Percentiles rank a stretch among this genome's conserved stretches.
Evolutionary conservation across 2,888 invertebrate genomes (phyloP).

Genomic region (Lycophotia porphyrea): DNA sequence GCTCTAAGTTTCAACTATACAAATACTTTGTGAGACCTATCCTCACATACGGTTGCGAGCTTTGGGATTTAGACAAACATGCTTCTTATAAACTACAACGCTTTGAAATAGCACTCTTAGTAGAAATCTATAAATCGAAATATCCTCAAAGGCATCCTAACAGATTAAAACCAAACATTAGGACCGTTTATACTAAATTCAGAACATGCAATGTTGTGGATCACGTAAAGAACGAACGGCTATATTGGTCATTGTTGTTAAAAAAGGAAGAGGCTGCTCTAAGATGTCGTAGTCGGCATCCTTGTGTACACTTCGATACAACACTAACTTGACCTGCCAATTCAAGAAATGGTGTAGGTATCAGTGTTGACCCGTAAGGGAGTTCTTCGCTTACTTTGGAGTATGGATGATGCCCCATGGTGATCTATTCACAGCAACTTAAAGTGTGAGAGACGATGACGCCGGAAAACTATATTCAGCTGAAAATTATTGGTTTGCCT

Average conservation of each 20-base stretch:
- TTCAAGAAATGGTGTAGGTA: neutral
- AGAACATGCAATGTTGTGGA: slow-evolving; percentile 68
- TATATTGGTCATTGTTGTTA: slow-evolving; percentile 72
- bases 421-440: slow-evolving; percentile 7
- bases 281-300: neutral
- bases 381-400: slow-evolving; percentile 4
- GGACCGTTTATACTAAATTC: slow-evolving; percentile 69
- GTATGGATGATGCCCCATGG: slow-evolving; percentile 17
- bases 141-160: slow-evolving; percentile 72
- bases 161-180: slow-evolving; percentile 67
- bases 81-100: slow-evolving; percentile 68
- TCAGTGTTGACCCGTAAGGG: neutral
- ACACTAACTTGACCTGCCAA: neutral
- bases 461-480: neutral
- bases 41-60: slow-evolving; percentile 79
- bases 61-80: slow-evolving; percentile 72
- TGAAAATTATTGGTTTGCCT: neutral
- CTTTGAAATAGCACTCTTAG: slow-evolving; percentile 74
- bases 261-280: slow-evolving; percentile 69
- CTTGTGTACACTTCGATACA: slow-evolving; percentile 41
- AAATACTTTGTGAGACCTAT: slow-evolving; percentile 78
- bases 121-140: slow-evolving; percentile 77
- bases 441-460: neutral
- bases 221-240: slow-evolving; percentile 72
- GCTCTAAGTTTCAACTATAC: slow-evolving; percentile 75